These are phyloP conservation scores for Parnassius glacialis DNA, from an alignment of 2,888 invertebrate species.

Conservation along the genomic window DNA sequence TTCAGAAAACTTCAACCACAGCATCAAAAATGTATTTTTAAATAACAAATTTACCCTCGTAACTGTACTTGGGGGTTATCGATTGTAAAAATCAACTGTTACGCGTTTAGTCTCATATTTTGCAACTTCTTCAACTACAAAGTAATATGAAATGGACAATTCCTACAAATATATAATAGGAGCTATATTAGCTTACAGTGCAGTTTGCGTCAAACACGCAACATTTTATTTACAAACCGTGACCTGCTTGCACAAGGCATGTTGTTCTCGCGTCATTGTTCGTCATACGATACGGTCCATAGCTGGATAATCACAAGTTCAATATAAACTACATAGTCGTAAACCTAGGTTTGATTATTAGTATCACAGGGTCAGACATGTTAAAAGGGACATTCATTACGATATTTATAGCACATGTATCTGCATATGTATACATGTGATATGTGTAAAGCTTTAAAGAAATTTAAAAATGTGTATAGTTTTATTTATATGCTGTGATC, in stretches of 20 bases:
- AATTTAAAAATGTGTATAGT: too few relatives aligned
- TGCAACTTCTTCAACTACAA: constrained; percentile 1
- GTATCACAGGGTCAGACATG: constrained; percentile 3
- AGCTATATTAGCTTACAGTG: too few relatives aligned
- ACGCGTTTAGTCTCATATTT: constrained; percentile 13
- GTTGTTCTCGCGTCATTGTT: constrained; percentile 24
- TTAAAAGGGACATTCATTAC: constrained; percentile 12
- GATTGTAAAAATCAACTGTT: constrained; percentile 13
- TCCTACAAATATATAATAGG: too few relatives aligned
- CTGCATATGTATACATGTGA: too few relatives aligned
- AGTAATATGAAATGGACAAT: too few relatives aligned
- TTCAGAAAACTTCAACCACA: too few relatives aligned
- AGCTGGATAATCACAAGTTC: constrained; percentile 14
- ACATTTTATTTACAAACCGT: constrained; percentile 51
- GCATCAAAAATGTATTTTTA: not conserved
- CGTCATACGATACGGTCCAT: constrained; percentile 19
- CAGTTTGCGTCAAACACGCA: too few relatives aligned
- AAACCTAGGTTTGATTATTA: constrained; percentile 8
- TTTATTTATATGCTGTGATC: too few relatives aligned
- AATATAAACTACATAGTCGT: constrained; percentile 20
- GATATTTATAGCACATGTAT: not conserved
- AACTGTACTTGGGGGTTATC: constrained; percentile 10
- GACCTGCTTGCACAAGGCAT: constrained; percentile 49
- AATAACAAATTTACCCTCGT: not conserved
- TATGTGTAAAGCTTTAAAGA: too few relatives aligned